Evolutionary conservation across 2,888 invertebrate genomes (phyloP).

Genomic region (Heliconius sara): DNA sequence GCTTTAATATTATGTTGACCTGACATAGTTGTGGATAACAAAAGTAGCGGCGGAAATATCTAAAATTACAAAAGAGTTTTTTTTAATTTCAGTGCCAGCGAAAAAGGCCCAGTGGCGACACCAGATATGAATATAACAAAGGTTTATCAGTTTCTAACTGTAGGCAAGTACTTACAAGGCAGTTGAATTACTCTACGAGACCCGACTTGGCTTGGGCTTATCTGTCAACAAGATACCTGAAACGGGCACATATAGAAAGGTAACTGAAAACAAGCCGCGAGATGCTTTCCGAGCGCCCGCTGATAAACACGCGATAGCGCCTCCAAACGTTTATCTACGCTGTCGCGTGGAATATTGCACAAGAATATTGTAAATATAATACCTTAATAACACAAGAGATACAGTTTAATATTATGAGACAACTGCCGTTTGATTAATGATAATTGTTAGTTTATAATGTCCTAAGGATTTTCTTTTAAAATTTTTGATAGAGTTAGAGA

Average conservation of each 20-base stretch:
- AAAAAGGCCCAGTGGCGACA: constrained; percentile 56
- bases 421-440: too few species aligned
- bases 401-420: not conserved
- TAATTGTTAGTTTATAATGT: not conserved
- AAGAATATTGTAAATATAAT: constrained; percentile 7
- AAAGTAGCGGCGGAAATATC: constrained; percentile 44
- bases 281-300: constrained; percentile 45
- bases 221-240: constrained; percentile 72
- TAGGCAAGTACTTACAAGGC: constrained; percentile 69
- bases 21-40: constrained; percentile 32
- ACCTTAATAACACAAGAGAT: not conserved
- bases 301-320: constrained; percentile 47
- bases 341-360: constrained; percentile 17
- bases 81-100: too few species aligned
- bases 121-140: constrained; percentile 71
- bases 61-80: constrained; percentile 47
- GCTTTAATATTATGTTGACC: constrained; percentile 39
- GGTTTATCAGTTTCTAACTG: constrained; percentile 64
- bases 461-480: too few species aligned
- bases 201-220: constrained; percentile 71
- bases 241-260: constrained; percentile 50
- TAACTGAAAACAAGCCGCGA: constrained; percentile 50
- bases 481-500: too few species aligned
- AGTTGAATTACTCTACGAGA: constrained; percentile 61
- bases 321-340: not conserved